These are phyloP conservation scores for Echinometra lucunter DNA, from an alignment of 53 echinoderm and acorn worm species.

Conservation along the genomic window DNA sequence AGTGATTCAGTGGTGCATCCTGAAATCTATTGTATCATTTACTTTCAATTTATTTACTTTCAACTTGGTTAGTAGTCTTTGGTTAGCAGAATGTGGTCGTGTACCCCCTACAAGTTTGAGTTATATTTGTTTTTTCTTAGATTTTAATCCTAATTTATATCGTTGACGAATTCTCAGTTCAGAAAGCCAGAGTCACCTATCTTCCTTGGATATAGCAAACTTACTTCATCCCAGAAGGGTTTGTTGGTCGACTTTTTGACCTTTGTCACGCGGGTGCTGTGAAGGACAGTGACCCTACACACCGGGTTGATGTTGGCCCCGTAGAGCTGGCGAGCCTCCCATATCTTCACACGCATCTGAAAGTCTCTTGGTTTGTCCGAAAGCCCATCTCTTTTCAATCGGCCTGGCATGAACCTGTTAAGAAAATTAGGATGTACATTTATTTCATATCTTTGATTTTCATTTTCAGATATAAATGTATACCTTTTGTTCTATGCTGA, in stretches of 20 bases:
- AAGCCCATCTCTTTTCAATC: slow-evolving; percentile 71
- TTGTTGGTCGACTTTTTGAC: slow-evolving; percentile 98
- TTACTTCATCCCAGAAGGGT: slow-evolving; percentile 97
- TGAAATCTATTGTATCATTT: no score
- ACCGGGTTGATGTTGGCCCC: slow-evolving; percentile 96
- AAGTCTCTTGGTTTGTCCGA: slow-evolving; percentile 93
- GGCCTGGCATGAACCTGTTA: slow-evolving; percentile 54
- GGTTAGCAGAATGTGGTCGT: no score
- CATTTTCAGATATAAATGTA: no score
- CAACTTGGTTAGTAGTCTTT: no score
- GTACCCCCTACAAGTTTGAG: no score
- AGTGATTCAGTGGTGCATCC: neutral
- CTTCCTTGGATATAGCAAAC: neutral
- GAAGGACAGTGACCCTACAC: slow-evolving; percentile 80
- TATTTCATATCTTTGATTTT: no score
- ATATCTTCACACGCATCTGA: slow-evolving; percentile 93
- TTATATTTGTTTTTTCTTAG: no score
- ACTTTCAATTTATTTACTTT: no score
- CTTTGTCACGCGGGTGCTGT: slow-evolving; percentile 86
- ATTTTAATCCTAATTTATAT: no score
- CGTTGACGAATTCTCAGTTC: no score
- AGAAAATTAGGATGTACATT: neutral
- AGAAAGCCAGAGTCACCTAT: no score
- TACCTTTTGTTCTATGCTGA: no score
- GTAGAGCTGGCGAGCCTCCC: slow-evolving; percentile 90